Conservation (phyloP, 2,888 invertebrate species). For the Lasioglossum leucozonium region DNA sequence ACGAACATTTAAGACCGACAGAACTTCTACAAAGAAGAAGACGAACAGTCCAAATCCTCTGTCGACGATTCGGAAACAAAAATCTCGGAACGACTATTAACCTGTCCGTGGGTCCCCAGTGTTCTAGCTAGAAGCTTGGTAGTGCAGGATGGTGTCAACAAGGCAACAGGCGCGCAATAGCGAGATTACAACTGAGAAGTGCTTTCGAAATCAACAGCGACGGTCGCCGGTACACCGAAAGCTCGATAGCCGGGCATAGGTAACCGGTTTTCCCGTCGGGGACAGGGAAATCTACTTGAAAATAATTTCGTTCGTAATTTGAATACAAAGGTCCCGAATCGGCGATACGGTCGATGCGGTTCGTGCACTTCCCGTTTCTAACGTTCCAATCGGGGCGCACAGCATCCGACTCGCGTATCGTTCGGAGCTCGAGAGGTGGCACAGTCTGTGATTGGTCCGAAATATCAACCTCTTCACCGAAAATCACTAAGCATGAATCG, state of each 20-base stretch:
- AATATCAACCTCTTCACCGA: background rate
- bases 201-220: slow-evolving; percentile 7
- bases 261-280: slow-evolving; percentile 1
- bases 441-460: background rate
- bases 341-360: slow-evolving; percentile 42
- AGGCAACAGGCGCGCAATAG: background rate
- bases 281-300: slow-evolving; percentile 4
- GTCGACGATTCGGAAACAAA: background rate
- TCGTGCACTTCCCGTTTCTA: slow-evolving; percentile 43
- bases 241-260: background rate
- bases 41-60: background rate
- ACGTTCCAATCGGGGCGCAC: slow-evolving; percentile 31
- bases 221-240: background rate
- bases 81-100: background rate
- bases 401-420: slow-evolving; percentile 11
- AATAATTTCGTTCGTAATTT: slow-evolving; percentile 53
- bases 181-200: background rate
- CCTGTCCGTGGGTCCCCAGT: background rate
- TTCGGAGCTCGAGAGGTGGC: background rate
- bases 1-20: background rate
- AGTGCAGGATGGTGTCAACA: background rate
- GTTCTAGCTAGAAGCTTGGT: background rate
- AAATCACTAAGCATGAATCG: background rate
- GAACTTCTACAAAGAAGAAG: background rate
- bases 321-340: slow-evolving; percentile 48